Conservation (phyloP, 2,888 invertebrate genomes). For the Tortricodes alternella region DNA sequence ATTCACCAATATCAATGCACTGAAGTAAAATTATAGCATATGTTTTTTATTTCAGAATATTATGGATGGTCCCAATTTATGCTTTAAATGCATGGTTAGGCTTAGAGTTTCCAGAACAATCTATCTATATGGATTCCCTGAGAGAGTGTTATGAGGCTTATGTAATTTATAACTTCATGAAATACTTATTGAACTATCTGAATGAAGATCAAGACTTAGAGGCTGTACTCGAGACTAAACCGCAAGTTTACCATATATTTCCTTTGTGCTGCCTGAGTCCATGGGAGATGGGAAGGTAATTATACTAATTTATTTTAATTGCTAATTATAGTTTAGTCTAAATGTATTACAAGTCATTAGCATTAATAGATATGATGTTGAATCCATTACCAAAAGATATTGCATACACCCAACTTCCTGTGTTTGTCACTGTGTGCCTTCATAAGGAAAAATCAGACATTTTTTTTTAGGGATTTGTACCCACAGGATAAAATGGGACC, state of each 20-base stretch:
- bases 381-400: too few relatives aligned
- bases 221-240: slow-evolving; percentile 89
- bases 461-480: too few relatives aligned
- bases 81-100: slow-evolving; percentile 97
- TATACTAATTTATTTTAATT: neutral
- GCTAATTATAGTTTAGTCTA: neutral
- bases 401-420: too few relatives aligned
- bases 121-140: slow-evolving; percentile 95
- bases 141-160: slow-evolving; percentile 99
- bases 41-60: slow-evolving; percentile 82
- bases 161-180: slow-evolving; percentile 99
- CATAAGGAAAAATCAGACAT: too few relatives aligned
- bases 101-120: slow-evolving; percentile 91
- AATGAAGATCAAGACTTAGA: slow-evolving; percentile 94
- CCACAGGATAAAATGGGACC: too few relatives aligned
- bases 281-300: slow-evolving; percentile 95
- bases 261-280: slow-evolving; percentile 95
- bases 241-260: slow-evolving; percentile 94
- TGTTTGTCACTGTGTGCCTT: too few relatives aligned
- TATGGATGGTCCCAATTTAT: slow-evolving; percentile 99
- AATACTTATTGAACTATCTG: slow-evolving; percentile 94
- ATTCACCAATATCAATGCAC: too few relatives aligned
- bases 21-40: too few relatives aligned
- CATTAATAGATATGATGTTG: too few relatives aligned
- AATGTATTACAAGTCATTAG: too few relatives aligned